These are phyloP conservation scores for Euphydryas editha DNA, from an alignment of 2,888 invertebrate species.

Conservation along the genomic window DNA sequence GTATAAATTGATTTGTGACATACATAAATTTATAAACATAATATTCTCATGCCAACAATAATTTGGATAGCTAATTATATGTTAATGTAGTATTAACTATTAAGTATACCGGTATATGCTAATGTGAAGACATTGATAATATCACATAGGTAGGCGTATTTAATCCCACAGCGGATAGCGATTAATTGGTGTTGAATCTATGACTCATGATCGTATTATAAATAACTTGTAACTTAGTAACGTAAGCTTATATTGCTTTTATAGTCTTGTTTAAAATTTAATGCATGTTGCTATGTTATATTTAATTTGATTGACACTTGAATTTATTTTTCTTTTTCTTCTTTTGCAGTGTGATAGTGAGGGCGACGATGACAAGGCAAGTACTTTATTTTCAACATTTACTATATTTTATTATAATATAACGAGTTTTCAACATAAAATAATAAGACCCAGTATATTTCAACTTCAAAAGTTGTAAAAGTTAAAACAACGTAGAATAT, in stretches of 20 bases:
- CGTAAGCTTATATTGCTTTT: slow-evolving; percentile 37
- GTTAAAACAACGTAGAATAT: slow-evolving; percentile 75
- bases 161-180: slow-evolving; percentile 37
- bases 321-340: slow-evolving; percentile 64
- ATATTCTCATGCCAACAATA: slow-evolving; percentile 38
- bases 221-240: slow-evolving; percentile 38
- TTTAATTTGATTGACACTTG: slow-evolving; percentile 17
- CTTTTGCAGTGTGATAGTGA: slow-evolving; percentile 96
- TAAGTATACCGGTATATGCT: slow-evolving; percentile 39
- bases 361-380: slow-evolving; percentile 96
- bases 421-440: slow-evolving; percentile 60
- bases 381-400: slow-evolving; percentile 61
- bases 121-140: slow-evolving; percentile 40
- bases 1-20: slow-evolving; percentile 33
- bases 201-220: slow-evolving; percentile 36
- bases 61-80: slow-evolving; percentile 36
- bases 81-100: slow-evolving; percentile 31
- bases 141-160: slow-evolving; percentile 39
- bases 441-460: slow-evolving; percentile 68
- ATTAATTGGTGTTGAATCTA: slow-evolving; percentile 37
- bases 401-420: slow-evolving; percentile 44
- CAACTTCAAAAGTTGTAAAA: slow-evolving; percentile 69
- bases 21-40: slow-evolving; percentile 34
- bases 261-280: slow-evolving; percentile 18
- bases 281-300: slow-evolving; percentile 36